phyloP scores from a whole-genome alignment of 2,797 vertebrate species.

The Enteromius argenteus region DNA sequence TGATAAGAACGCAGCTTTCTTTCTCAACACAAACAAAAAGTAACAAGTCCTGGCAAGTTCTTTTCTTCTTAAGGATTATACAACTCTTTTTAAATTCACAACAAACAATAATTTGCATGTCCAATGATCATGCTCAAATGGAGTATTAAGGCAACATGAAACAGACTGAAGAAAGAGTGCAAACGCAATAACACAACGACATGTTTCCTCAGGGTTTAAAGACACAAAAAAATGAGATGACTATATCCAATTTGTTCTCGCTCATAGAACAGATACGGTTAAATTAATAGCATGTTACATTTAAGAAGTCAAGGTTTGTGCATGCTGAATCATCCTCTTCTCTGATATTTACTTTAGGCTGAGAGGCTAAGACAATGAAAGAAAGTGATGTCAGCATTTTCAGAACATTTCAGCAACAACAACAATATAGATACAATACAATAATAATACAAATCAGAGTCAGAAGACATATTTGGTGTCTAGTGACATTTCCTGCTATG shows the following conservation, averaged over 20 bases:
- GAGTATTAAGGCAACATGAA: constrained; percentile 42
- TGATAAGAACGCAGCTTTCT: constrained; percentile 61
- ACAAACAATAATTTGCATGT: constrained; percentile 58
- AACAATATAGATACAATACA: background rate
- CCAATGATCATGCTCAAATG: constrained; percentile 46
- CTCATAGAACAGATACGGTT: constrained; percentile 13
- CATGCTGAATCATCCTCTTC: background rate
- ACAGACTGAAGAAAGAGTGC: constrained; percentile 25
- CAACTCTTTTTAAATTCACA: constrained; percentile 50
- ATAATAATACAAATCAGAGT: background rate
- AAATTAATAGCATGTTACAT: constrained; percentile 38
- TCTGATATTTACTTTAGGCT: background rate
- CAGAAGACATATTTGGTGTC: background rate
- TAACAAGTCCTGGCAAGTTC: constrained; percentile 31
- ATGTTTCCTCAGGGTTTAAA: constrained; percentile 45
- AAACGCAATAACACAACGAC: constrained; percentile 25
- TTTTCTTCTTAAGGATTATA: constrained; percentile 40
- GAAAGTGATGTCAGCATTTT: background rate
- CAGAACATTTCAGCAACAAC: background rate
- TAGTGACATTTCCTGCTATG: background rate
- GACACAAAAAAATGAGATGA: background rate
- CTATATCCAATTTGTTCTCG: constrained; percentile 35
- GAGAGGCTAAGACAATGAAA: background rate
- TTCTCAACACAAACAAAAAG: constrained; percentile 47
- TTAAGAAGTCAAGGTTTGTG: background rate